Percentiles rank a stretch among this genome's conserved stretches.
Conservation (phyloP, 2,888 invertebrate genomes). For the Stomorhina lunata region DNA sequence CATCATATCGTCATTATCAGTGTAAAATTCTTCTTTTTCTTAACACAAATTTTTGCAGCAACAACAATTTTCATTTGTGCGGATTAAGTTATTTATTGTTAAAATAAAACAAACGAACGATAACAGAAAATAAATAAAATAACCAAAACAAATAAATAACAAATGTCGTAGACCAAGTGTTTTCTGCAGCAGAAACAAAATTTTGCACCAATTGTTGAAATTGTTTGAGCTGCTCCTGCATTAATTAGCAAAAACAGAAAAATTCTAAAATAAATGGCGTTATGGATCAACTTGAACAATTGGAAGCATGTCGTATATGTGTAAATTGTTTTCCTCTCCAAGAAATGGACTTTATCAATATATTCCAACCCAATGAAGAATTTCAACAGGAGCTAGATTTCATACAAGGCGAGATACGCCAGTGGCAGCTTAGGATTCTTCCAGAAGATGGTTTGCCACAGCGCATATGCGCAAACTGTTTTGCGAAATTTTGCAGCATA, state of each 20-base stretch:
- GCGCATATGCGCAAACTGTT: slow-evolving; percentile 68
- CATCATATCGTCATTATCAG: slow-evolving; percentile 34
- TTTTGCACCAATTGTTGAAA: not conserved
- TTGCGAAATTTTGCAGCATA: slow-evolving; percentile 68
- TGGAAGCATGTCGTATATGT: slow-evolving; percentile 69
- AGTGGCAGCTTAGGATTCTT: slow-evolving; percentile 66
- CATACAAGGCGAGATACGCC: slow-evolving; percentile 59
- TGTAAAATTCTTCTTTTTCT: slow-evolving; percentile 12
- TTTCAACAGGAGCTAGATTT: slow-evolving; percentile 66
- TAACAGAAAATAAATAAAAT: not conserved
- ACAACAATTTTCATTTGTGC: not conserved
- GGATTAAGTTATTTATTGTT: not conserved
- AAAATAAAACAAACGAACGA: not conserved
- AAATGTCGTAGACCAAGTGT: slow-evolving; percentile 17
- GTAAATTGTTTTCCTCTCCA: slow-evolving; percentile 65
- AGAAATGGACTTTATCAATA: slow-evolving; percentile 64
- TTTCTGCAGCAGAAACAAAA: not conserved
- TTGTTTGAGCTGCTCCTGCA: not conserved
- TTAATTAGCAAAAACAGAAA: not conserved
- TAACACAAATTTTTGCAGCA: slow-evolving; percentile 37
- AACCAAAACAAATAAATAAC: slow-evolving; percentile 6
- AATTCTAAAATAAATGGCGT: slow-evolving; percentile 58
- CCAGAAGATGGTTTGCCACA: slow-evolving; percentile 67
- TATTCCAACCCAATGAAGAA: slow-evolving; percentile 60
- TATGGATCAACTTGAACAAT: slow-evolving; percentile 65